These are phyloP conservation scores for Atta texana DNA, from an alignment of 1,140 invertebrate genomes.

Conservation along the genomic window DNA sequence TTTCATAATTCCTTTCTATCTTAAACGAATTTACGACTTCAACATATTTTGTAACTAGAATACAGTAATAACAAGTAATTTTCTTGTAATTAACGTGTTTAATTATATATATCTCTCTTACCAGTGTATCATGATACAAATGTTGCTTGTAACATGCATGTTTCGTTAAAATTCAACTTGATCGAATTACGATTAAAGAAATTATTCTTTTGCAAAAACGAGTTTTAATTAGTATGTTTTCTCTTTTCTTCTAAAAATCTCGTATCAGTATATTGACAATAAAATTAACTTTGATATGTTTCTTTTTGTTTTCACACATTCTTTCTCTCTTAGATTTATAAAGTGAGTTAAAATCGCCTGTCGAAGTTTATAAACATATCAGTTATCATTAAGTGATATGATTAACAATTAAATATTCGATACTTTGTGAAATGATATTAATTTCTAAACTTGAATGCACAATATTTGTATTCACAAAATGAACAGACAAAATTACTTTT, in stretches of 20 bases:
- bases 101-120: background rate
- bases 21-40: background rate
- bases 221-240: slow-evolving; percentile 11
- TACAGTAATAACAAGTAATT: too few relatives aligned
- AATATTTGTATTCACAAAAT: background rate
- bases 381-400: background rate
- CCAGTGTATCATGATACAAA: background rate
- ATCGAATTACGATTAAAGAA: background rate
- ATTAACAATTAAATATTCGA: background rate
- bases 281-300: background rate
- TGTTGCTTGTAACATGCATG: background rate
- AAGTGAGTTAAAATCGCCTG: background rate
- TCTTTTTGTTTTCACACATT: background rate
- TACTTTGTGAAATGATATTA: background rate
- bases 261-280: background rate
- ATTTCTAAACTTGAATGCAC: background rate
- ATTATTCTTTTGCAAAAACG: background rate
- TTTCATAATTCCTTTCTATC: background rate
- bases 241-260: background rate
- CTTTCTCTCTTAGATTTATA: background rate
- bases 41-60: background rate
- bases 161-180: background rate
- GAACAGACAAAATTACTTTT: background rate
- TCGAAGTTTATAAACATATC: background rate
- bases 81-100: slow-evolving; percentile 6